Evolutionary conservation across 2,113 vertebrate species (phyloP), one percentile per base, ranked within the genome.

Genomic region (Desmodus rotundus): DNA sequence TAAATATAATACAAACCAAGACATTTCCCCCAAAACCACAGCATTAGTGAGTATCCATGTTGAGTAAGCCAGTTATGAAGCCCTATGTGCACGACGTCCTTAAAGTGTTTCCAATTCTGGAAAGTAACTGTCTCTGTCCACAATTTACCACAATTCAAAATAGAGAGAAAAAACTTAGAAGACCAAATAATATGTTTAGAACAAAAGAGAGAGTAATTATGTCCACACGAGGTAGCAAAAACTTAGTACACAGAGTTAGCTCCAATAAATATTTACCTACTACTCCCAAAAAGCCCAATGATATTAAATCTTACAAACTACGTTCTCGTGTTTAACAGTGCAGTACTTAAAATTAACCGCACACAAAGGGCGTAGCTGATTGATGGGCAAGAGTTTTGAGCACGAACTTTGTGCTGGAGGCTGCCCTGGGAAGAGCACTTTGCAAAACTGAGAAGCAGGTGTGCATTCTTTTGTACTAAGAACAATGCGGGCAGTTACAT

Each of bases 381-480:
- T 52, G 54, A 91, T 72, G 63, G 82, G 3, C 56, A 65, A 54
- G 11, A 67, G 41, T 89, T 94, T 83, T 89, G 56, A 95, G 28
- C 43, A 56, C 33, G 95, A 43, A 87, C 41, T 87, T 67, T 86
- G 36, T 45, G 15, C 45, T 95, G 47, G 88, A 88, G 26, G 36
- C 50, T 95, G 17, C 16, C 31, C 80, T 95, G 28, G 72, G 61
- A 94, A 93, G 86, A 28, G 74, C 33, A 73, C 33, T 87, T 84
- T 41, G n/a, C 41, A 94, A 90, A 93, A 50, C 82, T 91, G 50
- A 82, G 61, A 93, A 91, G 73, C 96, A 96, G 93, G 95, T 95
- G 91, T 86, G 26, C 90, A 96, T 97, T 97, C 89, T 91, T 96
- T 91, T 56, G 82, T 91, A 83, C 96, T 96, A 97, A 97, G 86